Percentiles rank a stretch among this genome's conserved stretches.
phyloP scores from a whole-genome alignment of 2,113 vertebrate species.

The Galeopterus variegatus region DNA sequence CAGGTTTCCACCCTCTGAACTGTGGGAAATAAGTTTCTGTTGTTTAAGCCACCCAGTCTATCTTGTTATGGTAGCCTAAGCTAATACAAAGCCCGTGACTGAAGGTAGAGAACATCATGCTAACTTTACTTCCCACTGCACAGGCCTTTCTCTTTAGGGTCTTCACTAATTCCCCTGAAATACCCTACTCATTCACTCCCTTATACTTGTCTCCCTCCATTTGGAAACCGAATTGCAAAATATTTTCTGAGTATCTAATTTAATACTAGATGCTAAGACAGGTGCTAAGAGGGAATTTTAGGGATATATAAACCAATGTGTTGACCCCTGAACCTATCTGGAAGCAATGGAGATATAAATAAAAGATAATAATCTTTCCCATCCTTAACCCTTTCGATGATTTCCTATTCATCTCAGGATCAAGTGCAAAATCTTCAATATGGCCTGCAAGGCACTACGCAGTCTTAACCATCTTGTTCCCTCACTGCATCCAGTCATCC shows the following conservation, averaged over 20 bases:
- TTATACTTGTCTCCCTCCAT: neutral
- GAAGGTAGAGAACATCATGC: neutral
- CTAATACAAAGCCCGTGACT: neutral
- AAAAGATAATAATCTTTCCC: neutral
- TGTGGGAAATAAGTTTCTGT: too few species aligned
- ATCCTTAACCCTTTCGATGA: neutral
- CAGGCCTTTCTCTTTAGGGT: neutral
- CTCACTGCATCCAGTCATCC: neutral
- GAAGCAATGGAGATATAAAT: neutral
- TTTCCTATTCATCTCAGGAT: neutral
- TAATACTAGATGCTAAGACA: too few species aligned
- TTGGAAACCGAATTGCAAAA: constrained; percentile 1
- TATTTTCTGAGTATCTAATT: neutral
- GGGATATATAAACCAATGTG: neutral
- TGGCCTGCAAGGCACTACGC: neutral
- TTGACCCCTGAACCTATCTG: neutral
- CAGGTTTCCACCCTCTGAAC: too few species aligned
- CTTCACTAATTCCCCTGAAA: neutral
- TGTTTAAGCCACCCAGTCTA: too few species aligned
- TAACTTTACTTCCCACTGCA: neutral
- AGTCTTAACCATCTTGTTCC: accelerated
- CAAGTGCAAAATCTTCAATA: accelerated
- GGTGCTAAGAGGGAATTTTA: neutral
- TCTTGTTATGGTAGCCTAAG: neutral
- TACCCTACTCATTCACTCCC: neutral